These are phyloP conservation scores for Caenorhabditis sp. DNA, from an alignment of 2,888 invertebrate species.

Conservation along the genomic window DNA sequence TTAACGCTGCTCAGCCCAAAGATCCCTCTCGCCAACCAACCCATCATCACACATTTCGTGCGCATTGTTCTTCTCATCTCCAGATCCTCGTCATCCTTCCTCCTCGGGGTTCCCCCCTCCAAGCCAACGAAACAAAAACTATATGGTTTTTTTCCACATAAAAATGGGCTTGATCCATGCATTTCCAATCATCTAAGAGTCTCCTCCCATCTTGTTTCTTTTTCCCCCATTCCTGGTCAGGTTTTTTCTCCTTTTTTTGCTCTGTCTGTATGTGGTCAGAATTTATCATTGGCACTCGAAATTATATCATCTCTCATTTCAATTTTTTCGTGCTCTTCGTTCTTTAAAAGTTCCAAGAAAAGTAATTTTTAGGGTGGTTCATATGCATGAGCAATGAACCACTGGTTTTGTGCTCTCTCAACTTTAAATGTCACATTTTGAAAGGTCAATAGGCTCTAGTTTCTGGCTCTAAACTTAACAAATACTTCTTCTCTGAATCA, in stretches of 20 bases:
- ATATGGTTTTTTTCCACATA: conserved; percentile 54
- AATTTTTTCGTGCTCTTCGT: conserved; percentile 9
- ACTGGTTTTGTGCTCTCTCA: conserved; percentile 16
- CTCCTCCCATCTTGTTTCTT: conserved; percentile 13
- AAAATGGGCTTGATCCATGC: conserved; percentile 48
- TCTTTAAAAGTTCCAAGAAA: conserved; percentile 5
- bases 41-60: not conserved
- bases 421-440: conserved; percentile 27
- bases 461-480: too few species aligned
- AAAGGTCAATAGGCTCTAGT: conserved; percentile 5
- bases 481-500: too few species aligned
- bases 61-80: not conserved
- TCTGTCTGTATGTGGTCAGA: conserved; percentile 13
- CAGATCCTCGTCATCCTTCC: conserved; percentile 10
- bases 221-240: conserved; percentile 15
- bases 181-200: conserved; percentile 49
- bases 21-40: not conserved
- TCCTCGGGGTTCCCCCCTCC: not conserved
- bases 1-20: not conserved
- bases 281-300: conserved; percentile 29
- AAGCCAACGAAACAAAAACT: conserved; percentile 41
- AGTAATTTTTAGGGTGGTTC: too few species aligned
- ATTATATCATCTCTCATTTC: not conserved
- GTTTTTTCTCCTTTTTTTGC: conserved; percentile 9
- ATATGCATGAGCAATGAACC: conserved; percentile 33